Base-by-base conservation (phyloP, 2,888 invertebrate species). In the Eristalis tenax region DNA sequence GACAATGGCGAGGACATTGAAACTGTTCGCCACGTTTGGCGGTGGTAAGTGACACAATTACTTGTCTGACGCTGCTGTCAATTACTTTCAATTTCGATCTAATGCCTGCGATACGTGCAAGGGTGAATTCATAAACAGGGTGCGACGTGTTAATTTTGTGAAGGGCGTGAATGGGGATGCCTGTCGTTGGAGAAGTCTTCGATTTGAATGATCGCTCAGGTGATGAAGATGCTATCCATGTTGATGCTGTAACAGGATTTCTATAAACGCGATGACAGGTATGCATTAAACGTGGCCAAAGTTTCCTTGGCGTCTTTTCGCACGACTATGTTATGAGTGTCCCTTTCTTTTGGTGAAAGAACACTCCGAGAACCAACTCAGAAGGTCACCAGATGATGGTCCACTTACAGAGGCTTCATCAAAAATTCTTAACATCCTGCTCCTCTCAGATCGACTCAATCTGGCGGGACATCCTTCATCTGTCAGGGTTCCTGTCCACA, bases 41-140 rank as follows among this genome's bases (percentile, higher is more conserved):
- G 43, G 74, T 38, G 80, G 66, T 50, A 11, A 63, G 63, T 74
- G 68, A 50, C 50, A 61, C 80, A 74, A 74, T 74, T 74, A 73
- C 61, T 43, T 40, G 28, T 38, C 50, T 64, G 38, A 71, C 28
- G 57, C 57, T 65, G 50, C 40, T 65, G 40, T 28, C 78, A 79
- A 79, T 79, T 75, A 57, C 65, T 57, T 56, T 75, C 75, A 75
- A 75, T 78, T 78, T 28, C 35, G 69, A 69, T 77, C 63, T 61
- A 73, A 63, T 73, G 63, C 22, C 28, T 8, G 13, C 22, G 35
- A 35, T 69, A 63, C 77, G 77, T 77, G 77, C 50, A 18, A 43
- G 23, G 43, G 32, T 3, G 38, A 35, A n/a, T 50, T n/a, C 18
- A 8, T 50, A 50, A 50, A 50, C 50, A 50, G 50, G 50, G 50